A percentile compares a stretch with the other conserved stretches of the same genome.
These are phyloP conservation scores for Callinectes sapidus DNA, from an alignment of 2,888 invertebrate genomes.

Conservation along the genomic window DNA sequence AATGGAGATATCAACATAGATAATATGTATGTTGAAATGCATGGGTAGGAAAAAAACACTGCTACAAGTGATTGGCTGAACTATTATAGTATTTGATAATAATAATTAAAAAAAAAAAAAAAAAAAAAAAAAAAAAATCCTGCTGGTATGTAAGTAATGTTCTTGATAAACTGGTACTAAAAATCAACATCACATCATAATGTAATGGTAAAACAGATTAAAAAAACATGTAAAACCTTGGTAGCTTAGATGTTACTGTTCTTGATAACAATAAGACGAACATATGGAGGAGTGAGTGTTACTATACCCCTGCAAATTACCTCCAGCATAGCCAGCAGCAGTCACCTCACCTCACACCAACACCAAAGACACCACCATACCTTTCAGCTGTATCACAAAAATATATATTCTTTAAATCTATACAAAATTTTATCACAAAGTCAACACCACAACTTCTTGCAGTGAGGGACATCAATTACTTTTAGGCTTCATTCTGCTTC, in stretches of 20 bases:
- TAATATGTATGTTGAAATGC: no score
- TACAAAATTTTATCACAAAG: conserved; percentile 26
- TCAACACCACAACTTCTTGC: conserved; percentile 25
- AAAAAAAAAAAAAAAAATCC: background rate
- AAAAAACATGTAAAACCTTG: background rate
- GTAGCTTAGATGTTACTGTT: background rate
- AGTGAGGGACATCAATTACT: background rate
- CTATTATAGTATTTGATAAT: background rate
- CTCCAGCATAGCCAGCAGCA: background rate
- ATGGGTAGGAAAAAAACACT: no score
- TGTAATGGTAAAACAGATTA: background rate
- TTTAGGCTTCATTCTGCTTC: conserved; percentile 46
- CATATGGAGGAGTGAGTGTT: background rate
- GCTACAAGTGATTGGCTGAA: no score
- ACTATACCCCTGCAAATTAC: background rate
- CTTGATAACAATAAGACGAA: background rate
- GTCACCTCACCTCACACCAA: background rate
- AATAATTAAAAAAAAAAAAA: background rate
- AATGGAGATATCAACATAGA: no score
- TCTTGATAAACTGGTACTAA: background rate
- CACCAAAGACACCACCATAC: background rate
- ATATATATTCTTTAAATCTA: background rate
- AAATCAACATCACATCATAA: background rate
- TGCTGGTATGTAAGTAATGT: background rate
- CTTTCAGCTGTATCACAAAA: background rate